Evolutionary conservation across 2,888 invertebrate species (phyloP), one percentile per base, ranked within the genome.

Genomic region (Gryllus longicercus): DNA sequence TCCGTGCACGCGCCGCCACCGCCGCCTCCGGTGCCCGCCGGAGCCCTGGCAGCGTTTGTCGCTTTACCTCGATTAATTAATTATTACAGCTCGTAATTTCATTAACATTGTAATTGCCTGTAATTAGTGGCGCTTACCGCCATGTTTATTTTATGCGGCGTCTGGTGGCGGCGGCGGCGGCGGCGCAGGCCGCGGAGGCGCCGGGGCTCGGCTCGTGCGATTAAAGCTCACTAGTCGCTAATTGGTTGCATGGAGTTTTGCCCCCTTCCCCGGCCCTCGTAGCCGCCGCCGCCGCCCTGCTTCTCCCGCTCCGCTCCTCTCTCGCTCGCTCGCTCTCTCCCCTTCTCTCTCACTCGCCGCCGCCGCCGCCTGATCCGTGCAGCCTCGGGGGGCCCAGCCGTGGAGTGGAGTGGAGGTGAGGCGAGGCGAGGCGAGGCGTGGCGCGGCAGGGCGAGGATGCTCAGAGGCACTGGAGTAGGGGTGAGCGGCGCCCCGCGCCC

Each of bases 81-180:
- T 83, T 83, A 83, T 83, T 83, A 81, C 83, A 82, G 83, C 80
- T 82, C 74, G 81, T 83, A 83, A 83, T 83, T 83, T 83, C 81
- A 83, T 83, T 83, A 83, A 83, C 83, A 83, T 83, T 83, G 81
- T 83, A 83, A 83, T 83, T 83, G 83, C 80, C 79, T 78, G 81
- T 81, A 83, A 83, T 83, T 83, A 83, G 82, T 82, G 80, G 81
- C 82, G 82, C 83, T 83, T 81, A 82, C 79, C 82, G 75, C 79
- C 81, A 79, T 83, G 83, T 83, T 83, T 83, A 83, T 83, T 83
- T 83, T 81, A 83, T 82, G 82, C 51, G 81, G 50, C 76, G 38
- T 25, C 74, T 51, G 49, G 49, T 14, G 21, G 77, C 49, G n/a
- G 63, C n/a, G 63, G 63, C 14, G 63, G 63, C 14, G n/a, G 63